A percentile compares a stretch with the other conserved stretches of the same genome.
Evolutionary conservation across 1,140 invertebrate genomes (phyloP).

Genomic region (Calliphora vicina): DNA sequence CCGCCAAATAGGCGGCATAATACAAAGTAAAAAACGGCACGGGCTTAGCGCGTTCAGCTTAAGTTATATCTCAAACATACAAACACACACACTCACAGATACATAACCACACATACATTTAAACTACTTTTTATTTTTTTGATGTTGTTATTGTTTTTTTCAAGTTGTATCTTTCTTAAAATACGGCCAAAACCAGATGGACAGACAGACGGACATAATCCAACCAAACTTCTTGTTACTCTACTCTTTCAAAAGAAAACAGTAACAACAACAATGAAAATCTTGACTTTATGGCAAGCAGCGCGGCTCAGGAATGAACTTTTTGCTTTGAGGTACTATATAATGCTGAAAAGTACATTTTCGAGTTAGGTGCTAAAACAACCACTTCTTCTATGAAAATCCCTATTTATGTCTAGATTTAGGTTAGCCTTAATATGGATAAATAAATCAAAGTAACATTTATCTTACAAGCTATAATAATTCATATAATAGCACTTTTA

Average conservation of each 20-base stretch:
- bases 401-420: too few species aligned
- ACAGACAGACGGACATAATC: slow-evolving; percentile 12
- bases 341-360: too few species aligned
- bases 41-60: slow-evolving; percentile 62
- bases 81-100: slow-evolving; percentile 10
- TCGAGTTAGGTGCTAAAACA: too few species aligned
- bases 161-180: background rate
- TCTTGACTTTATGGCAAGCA: too few species aligned
- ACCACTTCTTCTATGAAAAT: too few species aligned
- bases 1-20: slow-evolving; percentile 52
- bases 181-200: background rate
- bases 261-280: too few species aligned
- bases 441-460: too few species aligned
- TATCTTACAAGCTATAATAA: too few species aligned
- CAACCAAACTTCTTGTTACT: background rate
- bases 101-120: background rate
- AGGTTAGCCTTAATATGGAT: too few species aligned
- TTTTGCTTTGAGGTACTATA: too few species aligned
- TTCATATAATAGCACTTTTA: too few species aligned
- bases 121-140: background rate
- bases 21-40: slow-evolving; percentile 62
- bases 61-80: slow-evolving; percentile 45
- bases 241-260: background rate
- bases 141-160: background rate
- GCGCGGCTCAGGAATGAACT: too few species aligned